Base-by-base conservation (phyloP, 2,113 vertebrate species). In the Natator depressus region DNA sequence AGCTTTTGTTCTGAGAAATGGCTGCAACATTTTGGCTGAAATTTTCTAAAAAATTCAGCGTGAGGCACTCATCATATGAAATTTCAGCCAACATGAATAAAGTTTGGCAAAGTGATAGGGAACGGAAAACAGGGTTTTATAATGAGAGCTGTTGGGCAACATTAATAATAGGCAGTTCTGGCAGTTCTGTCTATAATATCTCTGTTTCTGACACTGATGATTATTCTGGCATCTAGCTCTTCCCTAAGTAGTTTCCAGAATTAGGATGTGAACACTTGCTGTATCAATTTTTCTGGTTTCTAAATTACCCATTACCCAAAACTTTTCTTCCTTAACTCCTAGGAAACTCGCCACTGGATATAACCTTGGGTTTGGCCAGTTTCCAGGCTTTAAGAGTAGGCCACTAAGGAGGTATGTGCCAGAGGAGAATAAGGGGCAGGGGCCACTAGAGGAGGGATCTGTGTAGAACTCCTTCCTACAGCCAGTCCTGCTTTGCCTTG, bases 391-490 rank as follows among this genome's bases (percentile, higher is more conserved):
- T 72, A n/a, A 69, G n/a, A 38, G 16, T 35, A 65, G 35, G 65
- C 35, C 19, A 8, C 50, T 25, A 17, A 14, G 54, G 46, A 87
- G 10, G 5, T 42, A 42, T 8, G n/a, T 19, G 78, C 83, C 69
- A 5, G 13, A 78, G 72, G 0, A 0, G 4, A 72, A 72, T 20
- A 72, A 38, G 5, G 19, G 65, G 38, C n/a, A 4, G 53, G 55
- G 59, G 3, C 65, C 35, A 22, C 13, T 0, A 0, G 46, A 47
- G 42, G 14, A 50, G 19, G 0, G 2, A 62, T 1, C 9, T 42
- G 59, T 4, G 54, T 54, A 51, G 65, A 10, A 42, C 47, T 3
- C 80, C 3, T n/a, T 62, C 89, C 35, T 8, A 78, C 50, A 53
- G 86, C 17, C 0, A 51, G 65, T 46, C 35, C 88, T 4, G 10